phyloP scores from a whole-genome alignment of 2,888 invertebrate species.

The Magallana nippona region DNA sequence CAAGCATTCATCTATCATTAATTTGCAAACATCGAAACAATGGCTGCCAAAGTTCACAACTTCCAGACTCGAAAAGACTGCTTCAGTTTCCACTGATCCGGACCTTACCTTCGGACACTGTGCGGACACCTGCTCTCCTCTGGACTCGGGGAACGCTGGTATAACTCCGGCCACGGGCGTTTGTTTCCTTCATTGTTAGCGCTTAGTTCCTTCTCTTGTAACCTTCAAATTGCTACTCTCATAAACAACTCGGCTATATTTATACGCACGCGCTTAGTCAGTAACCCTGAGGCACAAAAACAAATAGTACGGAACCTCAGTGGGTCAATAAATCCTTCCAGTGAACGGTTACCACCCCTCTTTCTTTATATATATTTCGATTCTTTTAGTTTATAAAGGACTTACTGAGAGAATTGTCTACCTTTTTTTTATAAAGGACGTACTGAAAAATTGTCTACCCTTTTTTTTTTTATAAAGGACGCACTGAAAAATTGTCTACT shows the following conservation, averaged over 20 bases:
- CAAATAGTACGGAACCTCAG: neutral
- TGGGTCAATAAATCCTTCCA: neutral
- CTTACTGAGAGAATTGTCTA: no score
- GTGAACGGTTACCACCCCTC: no score
- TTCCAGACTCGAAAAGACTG: no score
- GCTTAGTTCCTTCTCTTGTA: neutral
- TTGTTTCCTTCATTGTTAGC: conserved; percentile 1
- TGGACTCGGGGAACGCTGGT: conserved; percentile 9
- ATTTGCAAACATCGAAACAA: no score
- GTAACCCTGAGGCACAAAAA: neutral
- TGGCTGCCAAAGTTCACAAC: no score
- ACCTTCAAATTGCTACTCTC: neutral
- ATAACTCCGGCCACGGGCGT: neutral
- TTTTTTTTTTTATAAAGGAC: no score
- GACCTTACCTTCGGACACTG: conserved; percentile 22
- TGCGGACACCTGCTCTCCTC: neutral
- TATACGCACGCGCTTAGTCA: conserved; percentile 25
- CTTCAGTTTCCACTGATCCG: neutral
- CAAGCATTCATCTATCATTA: no score
- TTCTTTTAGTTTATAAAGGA: no score
- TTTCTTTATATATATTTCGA: no score
- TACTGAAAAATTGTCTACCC: no score
- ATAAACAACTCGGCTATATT: conserved; percentile 15
- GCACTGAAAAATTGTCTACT: no score
- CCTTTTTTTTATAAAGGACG: no score